Evolutionary conservation across 1,140 invertebrate genomes (phyloP).

Genomic region (Euborellia annulipes): DNA sequence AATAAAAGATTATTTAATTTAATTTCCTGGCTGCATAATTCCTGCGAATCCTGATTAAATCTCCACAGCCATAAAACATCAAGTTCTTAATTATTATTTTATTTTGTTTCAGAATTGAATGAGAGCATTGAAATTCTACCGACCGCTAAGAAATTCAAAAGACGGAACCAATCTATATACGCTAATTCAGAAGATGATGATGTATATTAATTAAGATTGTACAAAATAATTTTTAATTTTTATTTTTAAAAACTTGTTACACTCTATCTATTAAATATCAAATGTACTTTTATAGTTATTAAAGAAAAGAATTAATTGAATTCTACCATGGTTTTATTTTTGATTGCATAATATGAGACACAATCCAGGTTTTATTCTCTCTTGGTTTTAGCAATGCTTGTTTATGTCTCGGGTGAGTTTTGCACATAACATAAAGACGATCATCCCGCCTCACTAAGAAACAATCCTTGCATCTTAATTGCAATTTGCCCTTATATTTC

Average conservation of each 20-base stretch:
- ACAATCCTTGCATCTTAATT: conserved; percentile 56
- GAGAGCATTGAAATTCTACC: conserved; percentile 4
- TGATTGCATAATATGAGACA: conserved; percentile 52
- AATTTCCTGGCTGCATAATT: too few species aligned
- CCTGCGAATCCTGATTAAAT: too few species aligned
- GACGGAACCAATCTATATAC: conserved; percentile 30
- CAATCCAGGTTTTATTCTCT: conserved; percentile 47
- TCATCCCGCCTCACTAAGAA: conserved; percentile 50
- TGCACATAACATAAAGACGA: conserved; percentile 54
- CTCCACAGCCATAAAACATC: too few species aligned
- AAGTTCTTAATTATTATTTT: too few species aligned
- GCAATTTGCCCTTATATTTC: conserved; percentile 40
- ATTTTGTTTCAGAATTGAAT: too few species aligned
- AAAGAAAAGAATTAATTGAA: too few species aligned
- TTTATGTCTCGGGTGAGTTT: conserved; percentile 58
- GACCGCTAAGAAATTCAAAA: conserved; percentile 34
- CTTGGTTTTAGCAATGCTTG: conserved; percentile 50
- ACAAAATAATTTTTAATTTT: background rate
- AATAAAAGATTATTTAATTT: too few species aligned
- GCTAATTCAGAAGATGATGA: conserved; percentile 11
- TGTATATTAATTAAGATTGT: background rate
- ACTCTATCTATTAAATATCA: too few species aligned
- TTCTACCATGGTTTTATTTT: conserved; percentile 38
- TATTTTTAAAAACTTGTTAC: too few species aligned
- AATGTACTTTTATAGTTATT: too few species aligned